These are phyloP conservation scores for Lycodopsis pacificus DNA, from an alignment of 2,797 vertebrate genomes.

Conservation along the genomic window DNA sequence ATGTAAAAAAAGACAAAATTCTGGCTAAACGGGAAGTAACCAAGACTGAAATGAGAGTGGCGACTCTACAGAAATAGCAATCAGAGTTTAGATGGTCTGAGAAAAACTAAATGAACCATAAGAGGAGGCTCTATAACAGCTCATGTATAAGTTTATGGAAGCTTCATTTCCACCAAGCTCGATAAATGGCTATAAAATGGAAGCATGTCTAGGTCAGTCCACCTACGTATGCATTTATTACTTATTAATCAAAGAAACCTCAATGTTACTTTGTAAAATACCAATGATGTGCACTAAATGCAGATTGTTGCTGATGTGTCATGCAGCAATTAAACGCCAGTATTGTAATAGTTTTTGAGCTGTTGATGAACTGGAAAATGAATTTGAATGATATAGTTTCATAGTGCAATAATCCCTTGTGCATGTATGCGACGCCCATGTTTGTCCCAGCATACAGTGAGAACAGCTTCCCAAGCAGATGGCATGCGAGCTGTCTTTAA, in stretches of 20 bases:
- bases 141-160: constrained; percentile 7
- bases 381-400: constrained; percentile 41
- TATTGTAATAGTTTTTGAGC: constrained; percentile 9
- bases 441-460: constrained; percentile 42
- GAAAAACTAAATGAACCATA: constrained; percentile 20
- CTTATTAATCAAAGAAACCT: neutral
- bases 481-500: constrained; percentile 47
- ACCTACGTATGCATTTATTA: neutral
- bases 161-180: neutral
- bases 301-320: constrained; percentile 1
- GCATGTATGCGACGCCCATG: constrained; percentile 40
- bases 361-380: constrained; percentile 47
- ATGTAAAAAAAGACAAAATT: constrained; percentile 21
- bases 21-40: constrained; percentile 11
- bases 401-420: constrained; percentile 23
- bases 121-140: constrained; percentile 21
- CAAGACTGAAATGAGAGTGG: constrained; percentile 33
- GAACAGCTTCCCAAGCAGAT: constrained; percentile 62
- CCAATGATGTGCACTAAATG: neutral
- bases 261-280: neutral
- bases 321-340: constrained; percentile 21
- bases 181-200: neutral
- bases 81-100: constrained; percentile 18
- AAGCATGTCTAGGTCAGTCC: neutral
- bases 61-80: constrained; percentile 19